These are phyloP conservation scores for Catamblyrhynchus diadema DNA, from an alignment of 2,797 vertebrate genomes.

Conservation along the genomic window DNA sequence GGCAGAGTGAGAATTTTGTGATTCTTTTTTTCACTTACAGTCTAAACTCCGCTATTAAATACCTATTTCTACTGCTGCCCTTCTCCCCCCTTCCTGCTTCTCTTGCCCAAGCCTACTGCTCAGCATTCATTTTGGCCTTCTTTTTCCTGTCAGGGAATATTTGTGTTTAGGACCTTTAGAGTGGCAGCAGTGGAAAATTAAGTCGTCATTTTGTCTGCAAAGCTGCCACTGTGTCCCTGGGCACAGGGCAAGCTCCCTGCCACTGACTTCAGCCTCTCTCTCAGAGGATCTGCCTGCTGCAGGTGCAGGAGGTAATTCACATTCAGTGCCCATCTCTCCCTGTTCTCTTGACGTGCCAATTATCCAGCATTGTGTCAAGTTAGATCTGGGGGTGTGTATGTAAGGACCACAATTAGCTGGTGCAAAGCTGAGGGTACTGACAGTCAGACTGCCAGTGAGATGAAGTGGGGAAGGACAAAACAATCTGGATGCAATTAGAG, in stretches of 20 bases:
- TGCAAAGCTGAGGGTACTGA: not conserved
- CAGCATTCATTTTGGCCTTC: not conserved
- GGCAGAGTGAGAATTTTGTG: not conserved
- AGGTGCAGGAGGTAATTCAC: conserved; percentile 24
- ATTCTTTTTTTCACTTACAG: not conserved
- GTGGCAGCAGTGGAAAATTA: not conserved
- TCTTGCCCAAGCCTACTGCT: not conserved
- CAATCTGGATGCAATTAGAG: conserved; percentile 21
- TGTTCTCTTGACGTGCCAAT: conserved; percentile 30
- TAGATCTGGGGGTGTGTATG: conserved; percentile 14
- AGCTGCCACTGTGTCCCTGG: not conserved
- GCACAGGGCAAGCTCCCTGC: not conserved
- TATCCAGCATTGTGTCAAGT: conserved; percentile 23
- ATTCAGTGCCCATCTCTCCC: not conserved
- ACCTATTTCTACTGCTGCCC: not conserved
- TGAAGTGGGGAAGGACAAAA: not conserved
- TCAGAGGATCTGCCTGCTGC: not conserved
- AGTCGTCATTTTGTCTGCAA: conserved; percentile 4
- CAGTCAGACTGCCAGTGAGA: conserved; percentile 26
- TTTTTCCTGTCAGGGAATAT: not conserved
- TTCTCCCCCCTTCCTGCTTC: not conserved
- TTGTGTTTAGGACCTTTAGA: not conserved
- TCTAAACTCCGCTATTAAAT: not conserved
- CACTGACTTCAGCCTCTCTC: not conserved
- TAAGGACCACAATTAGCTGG: conserved; percentile 41